Percentiles rank a stretch among this genome's conserved stretches.
Evolutionary conservation across 2,113 vertebrate genomes (phyloP).

Genomic region (Ptychochromis oligacanthus): DNA sequence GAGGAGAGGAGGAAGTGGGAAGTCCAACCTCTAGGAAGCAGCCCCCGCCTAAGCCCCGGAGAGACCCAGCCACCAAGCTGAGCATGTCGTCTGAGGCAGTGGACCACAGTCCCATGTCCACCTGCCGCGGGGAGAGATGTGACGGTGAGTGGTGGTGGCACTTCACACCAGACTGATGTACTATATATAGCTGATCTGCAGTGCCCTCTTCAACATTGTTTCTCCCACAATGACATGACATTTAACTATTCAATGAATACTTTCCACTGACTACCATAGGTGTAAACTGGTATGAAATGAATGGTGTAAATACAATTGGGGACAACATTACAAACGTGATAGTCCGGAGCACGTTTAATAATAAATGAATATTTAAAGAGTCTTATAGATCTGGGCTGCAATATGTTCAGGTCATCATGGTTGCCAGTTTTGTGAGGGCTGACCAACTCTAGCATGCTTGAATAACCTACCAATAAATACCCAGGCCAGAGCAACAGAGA

Average conservation of each 20-base stretch:
- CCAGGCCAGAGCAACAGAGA: not conserved
- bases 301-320: not conserved
- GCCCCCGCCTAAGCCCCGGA: slow-evolving; percentile 94
- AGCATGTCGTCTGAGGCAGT: slow-evolving; percentile 98
- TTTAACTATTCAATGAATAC: slow-evolving; percentile 35
- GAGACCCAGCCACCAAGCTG: slow-evolving; percentile 97
- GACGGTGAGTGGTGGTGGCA: slow-evolving; percentile 78
- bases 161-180: slow-evolving; percentile 53
- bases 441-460: not conserved
- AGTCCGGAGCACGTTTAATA: not conserved
- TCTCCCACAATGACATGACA: slow-evolving; percentile 57
- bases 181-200: slow-evolving; percentile 70
- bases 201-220: slow-evolving; percentile 53
- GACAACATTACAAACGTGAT: not conserved
- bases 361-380: slow-evolving; percentile 1
- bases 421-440: not conserved
- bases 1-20: slow-evolving; percentile 87
- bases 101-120: slow-evolving; percentile 83
- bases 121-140: slow-evolving; percentile 85
- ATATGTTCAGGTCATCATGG: not conserved
- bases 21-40: slow-evolving; percentile 92
- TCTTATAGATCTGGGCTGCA: not conserved
- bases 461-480: not conserved
- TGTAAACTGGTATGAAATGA: not conserved
- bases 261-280: slow-evolving; percentile 6